Evolutionary conservation across 2,888 invertebrate genomes (phyloP).

Genomic region (Parthenolecanium corni): DNA sequence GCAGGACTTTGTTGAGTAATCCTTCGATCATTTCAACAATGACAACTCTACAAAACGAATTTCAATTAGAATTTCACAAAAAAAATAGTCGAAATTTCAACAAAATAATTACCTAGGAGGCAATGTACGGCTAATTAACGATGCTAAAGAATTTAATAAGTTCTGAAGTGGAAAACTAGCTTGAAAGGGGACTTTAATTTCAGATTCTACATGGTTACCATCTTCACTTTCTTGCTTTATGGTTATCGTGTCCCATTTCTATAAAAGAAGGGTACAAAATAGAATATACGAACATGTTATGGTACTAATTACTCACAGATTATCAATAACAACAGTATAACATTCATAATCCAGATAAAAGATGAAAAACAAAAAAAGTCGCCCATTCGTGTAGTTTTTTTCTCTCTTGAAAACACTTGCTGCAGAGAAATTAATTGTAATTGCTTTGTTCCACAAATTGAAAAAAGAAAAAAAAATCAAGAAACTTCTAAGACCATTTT

Average conservation of each 20-base stretch:
- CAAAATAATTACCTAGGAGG: constrained; percentile 11
- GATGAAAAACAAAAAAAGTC: no score
- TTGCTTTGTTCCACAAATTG: no score
- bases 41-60: constrained; percentile 6
- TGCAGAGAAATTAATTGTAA: no score
- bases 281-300: neutral
- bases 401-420: no score
- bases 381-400: no score
- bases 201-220: constrained; percentile 5
- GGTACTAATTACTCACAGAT: no score
- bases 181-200: constrained; percentile 14
- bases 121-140: neutral
- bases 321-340: no score
- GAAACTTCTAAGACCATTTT: no score
- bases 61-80: neutral
- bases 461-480: no score
- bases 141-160: constrained; percentile 10
- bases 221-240: constrained; percentile 8
- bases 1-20: neutral
- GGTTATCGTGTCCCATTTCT: constrained; percentile 24
- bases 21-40: constrained; percentile 6
- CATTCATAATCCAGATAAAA: no score
- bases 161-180: constrained; percentile 18
- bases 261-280: neutral
- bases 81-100: neutral